A percentile compares a stretch with the other conserved stretches of the same genome.
Conservation (phyloP, 2,797 vertebrate genomes). For the Falco berigora region DNA sequence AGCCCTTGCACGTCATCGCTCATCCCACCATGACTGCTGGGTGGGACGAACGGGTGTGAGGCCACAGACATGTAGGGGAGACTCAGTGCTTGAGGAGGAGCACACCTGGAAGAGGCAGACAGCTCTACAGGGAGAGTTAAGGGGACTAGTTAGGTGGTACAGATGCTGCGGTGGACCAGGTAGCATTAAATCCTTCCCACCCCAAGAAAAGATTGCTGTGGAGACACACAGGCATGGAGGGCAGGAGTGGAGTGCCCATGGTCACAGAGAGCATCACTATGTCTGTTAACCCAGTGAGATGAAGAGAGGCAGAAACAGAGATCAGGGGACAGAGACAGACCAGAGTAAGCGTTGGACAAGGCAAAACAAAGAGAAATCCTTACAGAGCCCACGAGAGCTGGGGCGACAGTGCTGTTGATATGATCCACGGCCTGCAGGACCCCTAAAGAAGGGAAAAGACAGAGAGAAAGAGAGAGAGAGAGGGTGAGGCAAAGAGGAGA, state of each 20-base stretch:
- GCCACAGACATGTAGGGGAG: background rate
- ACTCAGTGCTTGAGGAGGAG: constrained; percentile 11
- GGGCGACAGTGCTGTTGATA: constrained; percentile 88
- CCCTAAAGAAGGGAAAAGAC: constrained; percentile 70
- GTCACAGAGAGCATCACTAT: background rate
- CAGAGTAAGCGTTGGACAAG: background rate
- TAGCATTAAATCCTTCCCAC: background rate
- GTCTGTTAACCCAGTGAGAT: constrained; percentile 32
- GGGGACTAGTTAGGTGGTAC: background rate
- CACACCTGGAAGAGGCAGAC: background rate
- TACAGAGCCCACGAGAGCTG: constrained; percentile 85
- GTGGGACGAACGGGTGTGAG: background rate
- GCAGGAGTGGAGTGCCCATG: background rate
- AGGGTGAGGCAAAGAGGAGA: constrained; percentile 37
- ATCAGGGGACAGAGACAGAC: background rate
- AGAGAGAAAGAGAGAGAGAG: constrained; percentile 12
- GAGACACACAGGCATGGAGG: background rate
- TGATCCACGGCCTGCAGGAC: constrained; percentile 90
- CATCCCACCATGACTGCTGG: background rate
- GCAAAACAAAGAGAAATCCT: constrained; percentile 69
- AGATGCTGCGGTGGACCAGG: background rate
- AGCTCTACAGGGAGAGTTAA: background rate
- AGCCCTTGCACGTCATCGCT: background rate
- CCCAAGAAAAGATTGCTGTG: background rate
- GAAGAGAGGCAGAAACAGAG: constrained; percentile 15